Evolutionary conservation across 2,888 invertebrate genomes (phyloP), one percentile per base, ranked within the genome.

Genomic region (Hylaea fasciaria): DNA sequence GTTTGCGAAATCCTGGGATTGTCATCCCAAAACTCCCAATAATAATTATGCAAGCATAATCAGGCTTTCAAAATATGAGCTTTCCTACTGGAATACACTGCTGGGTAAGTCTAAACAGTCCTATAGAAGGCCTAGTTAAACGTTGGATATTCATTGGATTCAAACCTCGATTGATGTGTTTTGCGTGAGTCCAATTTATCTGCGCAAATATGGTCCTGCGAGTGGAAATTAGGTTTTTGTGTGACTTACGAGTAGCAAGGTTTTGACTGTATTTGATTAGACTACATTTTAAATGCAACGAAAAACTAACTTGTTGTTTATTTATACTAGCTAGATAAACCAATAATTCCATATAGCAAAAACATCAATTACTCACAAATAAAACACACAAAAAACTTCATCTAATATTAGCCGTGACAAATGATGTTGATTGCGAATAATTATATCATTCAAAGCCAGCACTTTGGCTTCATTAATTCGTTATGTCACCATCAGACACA

Each of bases 381-480:
- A 37, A 37, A n/a, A 12, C n/a, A 12, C n/a, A 12, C 11, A 37
- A 37, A 37, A 48, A 57, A 17, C 46, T 32, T 8, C 37, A 47
- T 52, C 49, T 56, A 55, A 51, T 53, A 62, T 43, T 58, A 56
- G 43, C 16, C 29, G 22, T 49, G 65, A 63, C 61, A 55, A 55
- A 55, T 57, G 46, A 61, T 56, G 46, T 41, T 65, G 64, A 60
- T 62, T 51, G 32, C 17, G 48, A 44, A 62, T 59, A 65, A 64
- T 65, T 65, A 65, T 65, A 62, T 64, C 60, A 62, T 56, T 68
- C 60, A 62, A 50, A 62, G 60, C 64, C 35, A 13, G 45, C 64
- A 44, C 50, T 56, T 51, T n/a, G 32, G 45, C 49, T 52, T 60
- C 37, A 54, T 35, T 54, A 50, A n/a, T 53, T 49, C 40, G 45